These are phyloP conservation scores for Hippocampus barbouri DNA, from an alignment of 2,113 vertebrate genomes.

Conservation along the genomic window DNA sequence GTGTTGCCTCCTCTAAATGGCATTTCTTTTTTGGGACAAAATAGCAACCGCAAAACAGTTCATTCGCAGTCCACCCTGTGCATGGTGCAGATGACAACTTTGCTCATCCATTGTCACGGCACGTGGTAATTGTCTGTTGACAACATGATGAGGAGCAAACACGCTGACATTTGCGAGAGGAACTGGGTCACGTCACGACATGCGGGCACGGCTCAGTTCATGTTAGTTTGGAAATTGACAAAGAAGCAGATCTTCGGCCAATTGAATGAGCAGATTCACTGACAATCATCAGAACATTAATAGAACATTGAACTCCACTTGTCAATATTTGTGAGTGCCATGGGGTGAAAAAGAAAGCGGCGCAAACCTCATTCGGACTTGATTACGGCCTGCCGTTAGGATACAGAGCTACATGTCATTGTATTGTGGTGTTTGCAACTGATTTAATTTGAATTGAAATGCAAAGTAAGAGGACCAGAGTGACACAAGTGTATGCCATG, in stretches of 20 bases:
- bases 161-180: conserved; percentile 12
- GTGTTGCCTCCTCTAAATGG: conserved; percentile 26
- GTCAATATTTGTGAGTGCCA: conserved; percentile 17
- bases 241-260: conserved; percentile 51
- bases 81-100: conserved; percentile 23
- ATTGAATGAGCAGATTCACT: conserved; percentile 53
- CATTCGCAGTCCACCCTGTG: background rate
- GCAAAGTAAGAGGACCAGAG: conserved; percentile 1
- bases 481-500: conserved; percentile 25
- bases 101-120: conserved; percentile 16
- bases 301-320: conserved; percentile 38
- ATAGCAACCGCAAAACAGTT: background rate
- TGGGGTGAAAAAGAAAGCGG: background rate
- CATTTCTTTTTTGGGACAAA: conserved; percentile 15
- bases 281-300: conserved; percentile 28
- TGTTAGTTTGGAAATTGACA: conserved; percentile 62
- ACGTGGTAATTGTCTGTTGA: conserved; percentile 64
- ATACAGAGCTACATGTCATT: conserved; percentile 40
- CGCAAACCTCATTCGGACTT: conserved; percentile 29
- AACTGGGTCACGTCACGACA: conserved; percentile 24
- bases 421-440: background rate
- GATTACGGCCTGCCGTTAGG: conserved; percentile 29
- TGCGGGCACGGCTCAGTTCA: conserved; percentile 38
- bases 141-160: conserved; percentile 36
- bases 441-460: background rate